Percentiles rank a stretch among this genome's conserved stretches.
These are phyloP conservation scores for Oxyruncus cristatus DNA, from an alignment of 2,113 vertebrate species.

Conservation along the genomic window DNA sequence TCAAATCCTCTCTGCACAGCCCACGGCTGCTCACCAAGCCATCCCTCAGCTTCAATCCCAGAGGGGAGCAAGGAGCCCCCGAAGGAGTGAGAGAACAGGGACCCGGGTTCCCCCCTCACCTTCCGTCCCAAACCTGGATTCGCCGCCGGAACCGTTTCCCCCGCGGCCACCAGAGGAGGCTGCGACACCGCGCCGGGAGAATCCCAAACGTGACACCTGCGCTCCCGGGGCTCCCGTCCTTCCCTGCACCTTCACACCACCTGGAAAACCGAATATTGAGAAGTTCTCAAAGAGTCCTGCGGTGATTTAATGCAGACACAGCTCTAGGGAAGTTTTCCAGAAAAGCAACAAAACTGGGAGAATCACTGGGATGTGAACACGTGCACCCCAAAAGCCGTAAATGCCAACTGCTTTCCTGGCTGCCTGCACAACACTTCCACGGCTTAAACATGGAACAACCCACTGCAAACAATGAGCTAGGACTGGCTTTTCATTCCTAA, in stretches of 20 bases:
- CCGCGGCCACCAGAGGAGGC: conserved; percentile 54
- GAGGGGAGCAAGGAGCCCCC: background rate
- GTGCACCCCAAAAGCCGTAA: rapidly evolving
- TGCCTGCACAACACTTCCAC: background rate
- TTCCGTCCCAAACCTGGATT: background rate
- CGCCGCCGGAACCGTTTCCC: background rate
- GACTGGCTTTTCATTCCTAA: background rate
- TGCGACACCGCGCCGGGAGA: background rate
- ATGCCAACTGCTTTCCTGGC: background rate
- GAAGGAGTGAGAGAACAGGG: background rate
- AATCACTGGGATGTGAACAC: rapidly evolving
- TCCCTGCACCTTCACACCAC: background rate
- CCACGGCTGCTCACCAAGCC: rapidly evolving
- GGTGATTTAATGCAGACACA: rapidly evolving
- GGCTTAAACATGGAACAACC: background rate
- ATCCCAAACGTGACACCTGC: rapidly evolving
- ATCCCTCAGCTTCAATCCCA: rapidly evolving
- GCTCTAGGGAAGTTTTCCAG: background rate
- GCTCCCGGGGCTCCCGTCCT: background rate
- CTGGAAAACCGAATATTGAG: rapidly evolving
- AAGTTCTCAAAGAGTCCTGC: no score
- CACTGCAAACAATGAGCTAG: background rate
- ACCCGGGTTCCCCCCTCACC: rapidly evolving
- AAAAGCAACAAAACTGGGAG: background rate
- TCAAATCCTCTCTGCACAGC: background rate